Evolutionary conservation across 2,113 vertebrate genomes (phyloP).

Genomic region (Prunella himalayana): DNA sequence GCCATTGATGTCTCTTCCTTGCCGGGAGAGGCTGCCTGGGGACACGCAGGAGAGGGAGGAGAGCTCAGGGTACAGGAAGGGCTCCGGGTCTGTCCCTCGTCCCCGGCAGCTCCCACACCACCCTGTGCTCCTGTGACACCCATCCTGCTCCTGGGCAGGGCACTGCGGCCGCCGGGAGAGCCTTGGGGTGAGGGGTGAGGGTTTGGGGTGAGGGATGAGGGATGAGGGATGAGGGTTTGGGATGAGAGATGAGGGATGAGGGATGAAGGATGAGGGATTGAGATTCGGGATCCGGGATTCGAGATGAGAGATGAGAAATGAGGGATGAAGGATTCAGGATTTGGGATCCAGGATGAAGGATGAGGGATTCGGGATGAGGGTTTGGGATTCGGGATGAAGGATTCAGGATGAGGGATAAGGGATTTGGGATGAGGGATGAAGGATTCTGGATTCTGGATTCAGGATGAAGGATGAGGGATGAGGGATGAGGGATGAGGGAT

Average conservation of each 20-base stretch:
- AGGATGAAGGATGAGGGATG: neutral
- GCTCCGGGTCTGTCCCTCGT: neutral
- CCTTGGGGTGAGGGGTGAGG: neutral
- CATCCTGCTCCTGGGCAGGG: neutral
- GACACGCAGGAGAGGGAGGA: neutral
- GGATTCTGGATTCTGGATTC: no score
- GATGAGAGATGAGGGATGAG: no score
- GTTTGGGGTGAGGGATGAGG: neutral
- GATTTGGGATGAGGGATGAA: neutral
- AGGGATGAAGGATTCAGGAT: neutral
- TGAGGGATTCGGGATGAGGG: no score
- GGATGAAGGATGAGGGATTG: neutral
- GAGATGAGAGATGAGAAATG: neutral
- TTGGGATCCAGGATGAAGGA: no score
- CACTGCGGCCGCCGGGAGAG: neutral
- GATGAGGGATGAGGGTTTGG: neutral
- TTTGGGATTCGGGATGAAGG: neutral
- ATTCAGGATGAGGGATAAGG: no score
- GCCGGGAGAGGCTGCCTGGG: neutral
- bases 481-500: no score
- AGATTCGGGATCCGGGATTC: neutral
- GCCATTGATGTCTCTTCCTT: neutral
- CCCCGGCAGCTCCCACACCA: neutral
- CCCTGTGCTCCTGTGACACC: accelerated
- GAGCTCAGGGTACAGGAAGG: accelerated